These are phyloP conservation scores for Pachyramphus minor DNA, from an alignment of 2,113 vertebrate genomes.

Conservation along the genomic window DNA sequence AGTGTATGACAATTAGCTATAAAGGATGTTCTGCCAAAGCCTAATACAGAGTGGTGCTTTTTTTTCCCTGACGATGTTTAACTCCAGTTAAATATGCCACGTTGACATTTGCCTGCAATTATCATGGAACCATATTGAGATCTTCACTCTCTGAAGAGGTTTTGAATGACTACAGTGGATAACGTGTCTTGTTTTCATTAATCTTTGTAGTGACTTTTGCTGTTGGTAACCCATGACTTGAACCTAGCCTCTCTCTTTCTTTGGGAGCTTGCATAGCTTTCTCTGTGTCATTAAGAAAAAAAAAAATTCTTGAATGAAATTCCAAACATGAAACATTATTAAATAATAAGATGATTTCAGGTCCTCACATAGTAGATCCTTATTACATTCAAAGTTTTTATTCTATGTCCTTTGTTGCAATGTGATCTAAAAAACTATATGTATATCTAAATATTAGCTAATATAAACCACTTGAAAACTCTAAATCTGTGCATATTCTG, in stretches of 20 bases:
- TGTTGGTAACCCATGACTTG: background rate
- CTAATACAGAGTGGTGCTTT: background rate
- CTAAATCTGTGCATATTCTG: background rate
- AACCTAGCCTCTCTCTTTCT: background rate
- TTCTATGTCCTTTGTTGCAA: background rate
- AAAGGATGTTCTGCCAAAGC: background rate
- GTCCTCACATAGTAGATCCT: background rate
- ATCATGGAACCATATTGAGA: conserved; percentile 7
- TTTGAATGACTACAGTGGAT: background rate
- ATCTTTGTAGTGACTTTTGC: background rate
- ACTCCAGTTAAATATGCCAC: conserved; percentile 19
- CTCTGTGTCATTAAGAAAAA: background rate
- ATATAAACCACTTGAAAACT: background rate
- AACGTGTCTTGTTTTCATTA: background rate
- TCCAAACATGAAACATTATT: background rate
- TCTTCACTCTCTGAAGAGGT: conserved; percentile 1
- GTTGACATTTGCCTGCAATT: conserved; percentile 39
- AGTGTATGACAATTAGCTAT: background rate
- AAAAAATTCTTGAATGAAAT: background rate
- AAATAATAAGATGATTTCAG: background rate
- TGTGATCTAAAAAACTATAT: background rate
- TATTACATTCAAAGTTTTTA: background rate
- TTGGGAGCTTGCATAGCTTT: background rate
- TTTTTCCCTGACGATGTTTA: background rate
- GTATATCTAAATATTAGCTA: background rate